These are phyloP conservation scores for Eublepharis macularius DNA, from an alignment of 2,113 vertebrate genomes.

Conservation along the genomic window DNA sequence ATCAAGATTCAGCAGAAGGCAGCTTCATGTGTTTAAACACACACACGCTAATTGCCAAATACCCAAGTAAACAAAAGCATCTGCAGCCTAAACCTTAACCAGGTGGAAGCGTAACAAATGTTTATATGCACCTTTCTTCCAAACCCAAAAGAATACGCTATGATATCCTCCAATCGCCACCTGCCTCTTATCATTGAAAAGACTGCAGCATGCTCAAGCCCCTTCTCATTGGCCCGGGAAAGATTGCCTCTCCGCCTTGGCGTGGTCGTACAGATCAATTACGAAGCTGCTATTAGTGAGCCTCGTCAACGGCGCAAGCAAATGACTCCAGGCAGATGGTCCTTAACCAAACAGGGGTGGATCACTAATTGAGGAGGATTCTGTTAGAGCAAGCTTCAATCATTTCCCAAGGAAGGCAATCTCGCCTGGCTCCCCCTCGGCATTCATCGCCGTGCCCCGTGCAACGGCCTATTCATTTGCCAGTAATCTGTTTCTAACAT, in stretches of 20 bases:
- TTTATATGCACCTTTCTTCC: too few relatives aligned
- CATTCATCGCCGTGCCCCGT: background rate
- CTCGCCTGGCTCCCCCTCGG: rapidly evolving
- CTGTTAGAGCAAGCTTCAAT: background rate
- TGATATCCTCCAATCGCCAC: too few relatives aligned
- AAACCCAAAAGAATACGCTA: too few relatives aligned
- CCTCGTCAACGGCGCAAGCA: background rate
- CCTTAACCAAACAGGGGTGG: background rate
- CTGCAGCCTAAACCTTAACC: too few relatives aligned
- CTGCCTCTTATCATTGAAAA: background rate
- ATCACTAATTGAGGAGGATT: background rate
- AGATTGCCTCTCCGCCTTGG: background rate
- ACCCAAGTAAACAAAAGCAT: too few relatives aligned
- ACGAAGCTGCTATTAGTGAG: background rate
- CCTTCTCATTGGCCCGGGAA: background rate
- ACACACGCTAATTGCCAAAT: too few relatives aligned
- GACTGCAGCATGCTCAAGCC: background rate
- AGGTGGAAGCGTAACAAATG: too few relatives aligned
- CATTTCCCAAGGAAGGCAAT: rapidly evolving
- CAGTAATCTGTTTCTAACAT: background rate
- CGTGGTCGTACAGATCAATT: background rate
- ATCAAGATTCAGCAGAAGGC: too few relatives aligned
- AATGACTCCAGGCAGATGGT: background rate
- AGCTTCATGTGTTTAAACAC: too few relatives aligned
- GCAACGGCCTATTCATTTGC: background rate